Conservation (phyloP, 2,888 invertebrate genomes). For the Mythimna albipuncta region DNA sequence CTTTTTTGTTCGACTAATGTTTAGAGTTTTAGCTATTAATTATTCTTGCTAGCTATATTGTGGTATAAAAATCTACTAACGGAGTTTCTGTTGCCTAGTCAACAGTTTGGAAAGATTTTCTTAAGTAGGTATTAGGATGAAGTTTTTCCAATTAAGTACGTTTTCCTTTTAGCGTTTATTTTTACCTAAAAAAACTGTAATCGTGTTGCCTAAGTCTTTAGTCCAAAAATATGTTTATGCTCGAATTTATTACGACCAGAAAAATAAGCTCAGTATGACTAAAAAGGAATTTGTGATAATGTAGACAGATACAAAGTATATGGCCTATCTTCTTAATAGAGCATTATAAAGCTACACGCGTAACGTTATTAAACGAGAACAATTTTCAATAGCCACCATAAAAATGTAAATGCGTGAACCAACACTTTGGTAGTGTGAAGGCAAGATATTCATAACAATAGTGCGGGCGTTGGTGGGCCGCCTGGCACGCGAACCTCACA, state of each 20-base stretch:
- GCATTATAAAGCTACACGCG: constrained; percentile 42
- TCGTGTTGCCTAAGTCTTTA: neutral
- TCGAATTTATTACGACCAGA: neutral
- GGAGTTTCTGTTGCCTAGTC: constrained; percentile 12
- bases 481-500: constrained; percentile 68
- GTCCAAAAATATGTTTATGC: neutral
- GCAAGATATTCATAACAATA: constrained; percentile 69
- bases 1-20: constrained; percentile 62
- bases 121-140: neutral
- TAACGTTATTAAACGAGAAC: constrained; percentile 49
- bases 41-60: constrained; percentile 19
- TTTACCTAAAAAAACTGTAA: neutral
- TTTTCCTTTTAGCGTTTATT: neutral
- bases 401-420: constrained; percentile 65
- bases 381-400: constrained; percentile 60
- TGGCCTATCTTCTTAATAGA: constrained; percentile 31
- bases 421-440: constrained; percentile 59
- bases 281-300: neutral
- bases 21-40: constrained; percentile 52
- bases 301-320: constrained; percentile 5
- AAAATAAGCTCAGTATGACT: neutral
- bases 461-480: constrained; percentile 54
- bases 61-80: constrained; percentile 18
- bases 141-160: constrained; percentile 4
- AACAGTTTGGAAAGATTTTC: constrained; percentile 12